Evolutionary conservation across 2,113 vertebrate genomes (phyloP).

Genomic region (Oplegnathus fasciatus): DNA sequence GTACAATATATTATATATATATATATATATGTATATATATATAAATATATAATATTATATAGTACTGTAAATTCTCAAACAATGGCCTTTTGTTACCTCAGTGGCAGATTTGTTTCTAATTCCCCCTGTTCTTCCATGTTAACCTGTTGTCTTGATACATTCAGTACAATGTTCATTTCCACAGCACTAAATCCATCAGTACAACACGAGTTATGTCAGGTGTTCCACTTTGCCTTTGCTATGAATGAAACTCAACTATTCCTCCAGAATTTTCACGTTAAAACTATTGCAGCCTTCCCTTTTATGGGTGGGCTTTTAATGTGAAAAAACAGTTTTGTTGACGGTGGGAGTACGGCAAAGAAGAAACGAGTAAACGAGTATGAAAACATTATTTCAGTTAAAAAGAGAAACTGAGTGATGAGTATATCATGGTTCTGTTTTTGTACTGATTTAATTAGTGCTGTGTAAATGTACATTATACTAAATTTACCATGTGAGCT

Average conservation of each 20-base stretch:
- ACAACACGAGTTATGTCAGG: neutral
- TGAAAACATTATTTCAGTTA: too few relatives aligned
- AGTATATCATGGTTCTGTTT: neutral
- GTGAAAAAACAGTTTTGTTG: neutral
- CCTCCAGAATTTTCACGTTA: neutral
- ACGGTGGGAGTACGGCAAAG: neutral
- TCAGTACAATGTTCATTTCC: neutral
- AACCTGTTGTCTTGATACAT: neutral
- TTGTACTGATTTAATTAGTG: neutral
- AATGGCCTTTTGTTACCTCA: too few relatives aligned
- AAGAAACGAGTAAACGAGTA: neutral
- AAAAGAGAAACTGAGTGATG: neutral
- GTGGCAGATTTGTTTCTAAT: neutral
- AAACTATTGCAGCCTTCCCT: neutral
- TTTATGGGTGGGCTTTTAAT: neutral
- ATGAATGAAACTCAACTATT: neutral
- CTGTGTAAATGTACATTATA: too few relatives aligned
- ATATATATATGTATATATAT: too few relatives aligned
- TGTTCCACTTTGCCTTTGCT: neutral
- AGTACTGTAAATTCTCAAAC: neutral
- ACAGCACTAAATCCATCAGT: neutral
- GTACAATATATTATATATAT: too few relatives aligned
- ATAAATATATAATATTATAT: too few relatives aligned
- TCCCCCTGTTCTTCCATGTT: neutral
- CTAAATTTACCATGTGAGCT: too few relatives aligned